Base-by-base conservation (phyloP, 2,888 invertebrate genomes). In the Mamestra brassicae region DNA sequence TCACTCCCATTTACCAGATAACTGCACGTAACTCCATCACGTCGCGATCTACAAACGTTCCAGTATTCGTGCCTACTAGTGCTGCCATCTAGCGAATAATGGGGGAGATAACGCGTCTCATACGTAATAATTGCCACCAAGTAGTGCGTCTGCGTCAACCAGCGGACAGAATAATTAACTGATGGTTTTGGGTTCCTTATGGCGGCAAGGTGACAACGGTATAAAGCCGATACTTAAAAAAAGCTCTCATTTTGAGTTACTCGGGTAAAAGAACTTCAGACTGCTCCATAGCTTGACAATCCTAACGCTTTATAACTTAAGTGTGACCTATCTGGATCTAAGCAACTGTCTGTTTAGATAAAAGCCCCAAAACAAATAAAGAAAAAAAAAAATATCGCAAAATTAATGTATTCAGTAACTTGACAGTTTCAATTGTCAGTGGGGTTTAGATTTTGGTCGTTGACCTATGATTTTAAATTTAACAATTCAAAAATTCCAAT, bases 141-240 rank as follows among this genome's bases (percentile, higher is more conserved):
- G 85, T 78, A 84, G 75, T 80, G 84, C 76, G 81, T 78, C 85
- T 82, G 80, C 71, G 77, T 76, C 83, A 78, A 82, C 79, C 89
- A 88, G 65, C 73, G 85, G 86, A 89, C 83, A 85, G 86, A 88
- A 89, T 88, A 91, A 90, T 90, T 83, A 87, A 80, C 82, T 71
- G 70, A 81, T 83, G 60, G 38, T 10, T 74, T 81, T 70, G 85
- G 76, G 83, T 78, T 87, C 86, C 71, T 55, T 69, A 47, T 15
- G 47, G 47, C 4, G 47, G 47, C 13, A 13, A 38, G 26, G 4
- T 26, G 36, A 11, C 36, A 36, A 38, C 15, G 26, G 11, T 52
- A 0, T 62, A 62, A 13, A n/a, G 6, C 6, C 42, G 6, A 5
- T 0, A 42, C n/a, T 61, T 5, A n/a, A 7, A 7, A 54, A 52